Percentiles rank a stretch among this genome's conserved stretches.
These are phyloP conservation scores for Brienomyrus brachyistius DNA, from an alignment of 2,113 vertebrate genomes.

Conservation along the genomic window DNA sequence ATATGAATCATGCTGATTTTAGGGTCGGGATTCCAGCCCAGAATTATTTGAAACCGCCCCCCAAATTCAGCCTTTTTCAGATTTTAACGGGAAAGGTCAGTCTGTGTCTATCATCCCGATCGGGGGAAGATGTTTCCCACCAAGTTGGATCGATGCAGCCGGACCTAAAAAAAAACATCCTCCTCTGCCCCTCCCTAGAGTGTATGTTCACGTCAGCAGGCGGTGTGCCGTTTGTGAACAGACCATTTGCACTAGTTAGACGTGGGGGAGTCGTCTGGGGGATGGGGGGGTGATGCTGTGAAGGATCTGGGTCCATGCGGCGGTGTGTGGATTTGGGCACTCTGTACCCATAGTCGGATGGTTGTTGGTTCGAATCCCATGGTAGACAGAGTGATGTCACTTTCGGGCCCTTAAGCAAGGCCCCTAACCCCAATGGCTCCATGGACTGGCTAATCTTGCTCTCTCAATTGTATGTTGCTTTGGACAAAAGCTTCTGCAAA, in stretches of 20 bases:
- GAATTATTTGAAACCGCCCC: not conserved
- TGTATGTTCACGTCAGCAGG: not conserved
- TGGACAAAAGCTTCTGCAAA: not conserved
- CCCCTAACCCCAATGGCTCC: not conserved
- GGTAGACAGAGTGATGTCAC: not conserved
- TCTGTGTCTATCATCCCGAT: not conserved
- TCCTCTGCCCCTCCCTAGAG: not conserved
- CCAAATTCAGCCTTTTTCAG: not conserved
- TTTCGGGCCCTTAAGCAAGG: not conserved
- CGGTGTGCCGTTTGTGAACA: not conserved
- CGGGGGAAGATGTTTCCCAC: not conserved
- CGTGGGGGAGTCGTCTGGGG: too few relatives aligned
- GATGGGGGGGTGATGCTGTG: not conserved
- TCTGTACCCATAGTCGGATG: not conserved
- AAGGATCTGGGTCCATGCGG: not conserved
- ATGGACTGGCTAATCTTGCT: not conserved
- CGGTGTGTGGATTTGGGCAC: not conserved
- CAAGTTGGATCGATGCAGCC: not conserved
- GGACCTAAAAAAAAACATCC: not conserved
- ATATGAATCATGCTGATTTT: not conserved
- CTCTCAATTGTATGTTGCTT: not conserved
- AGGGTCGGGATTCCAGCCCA: not conserved
- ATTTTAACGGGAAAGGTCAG: not conserved
- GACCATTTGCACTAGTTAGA: too few relatives aligned
- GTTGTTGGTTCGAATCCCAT: not conserved